Base-by-base conservation (phyloP, 2,888 invertebrate species). In the Minunthozetes semirufus region DNA sequence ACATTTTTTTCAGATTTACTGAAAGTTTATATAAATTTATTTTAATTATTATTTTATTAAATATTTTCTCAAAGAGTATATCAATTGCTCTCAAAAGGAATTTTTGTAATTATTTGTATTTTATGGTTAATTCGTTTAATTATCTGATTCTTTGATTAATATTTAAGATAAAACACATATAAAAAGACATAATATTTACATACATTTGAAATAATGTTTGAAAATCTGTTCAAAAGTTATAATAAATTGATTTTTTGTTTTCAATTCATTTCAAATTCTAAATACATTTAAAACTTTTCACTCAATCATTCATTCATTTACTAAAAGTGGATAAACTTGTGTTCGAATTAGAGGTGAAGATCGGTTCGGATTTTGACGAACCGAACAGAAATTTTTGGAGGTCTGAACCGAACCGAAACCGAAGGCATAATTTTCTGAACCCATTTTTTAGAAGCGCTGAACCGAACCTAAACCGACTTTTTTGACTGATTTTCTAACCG, bases 41-140 rank as follows among this genome's bases (percentile, higher is more conserved):
- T 27, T 61, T 61, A 27, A 27, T 22, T 27, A 19, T n/a, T 15
- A 25, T 56, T 22, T 27, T 27, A 27, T 61, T 61, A 2, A 61
- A 53, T 19, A n/a, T 6, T 19, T 53, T 19, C n/a, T 19, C n/a
- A 17, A 48, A 11, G 15, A 48, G 17, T 48, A 11, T 17, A 48
- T 48, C 48, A 5, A 48, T 48, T 48, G 17, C 48, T 48, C 48
- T 48, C 13, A 13, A 48, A 48, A 48, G 5, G 48, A 48, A 17
- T 5, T 53, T 53, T 53, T 53, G 19, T 53, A 53, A 53, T 53
- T 53, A 53, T 53, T 53, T 53, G 53, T 53, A 53, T n/a, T 53
- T 53, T 53, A 53, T 53, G 53, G 53, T 19, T 53, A 53, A 6
- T 53, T n/a, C 5, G 53, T 53, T 19, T 4, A 53, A 19, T n/a